Conservation (phyloP, 35 echinoderm and acorn worm species). For the Diadema setosum region DNA sequence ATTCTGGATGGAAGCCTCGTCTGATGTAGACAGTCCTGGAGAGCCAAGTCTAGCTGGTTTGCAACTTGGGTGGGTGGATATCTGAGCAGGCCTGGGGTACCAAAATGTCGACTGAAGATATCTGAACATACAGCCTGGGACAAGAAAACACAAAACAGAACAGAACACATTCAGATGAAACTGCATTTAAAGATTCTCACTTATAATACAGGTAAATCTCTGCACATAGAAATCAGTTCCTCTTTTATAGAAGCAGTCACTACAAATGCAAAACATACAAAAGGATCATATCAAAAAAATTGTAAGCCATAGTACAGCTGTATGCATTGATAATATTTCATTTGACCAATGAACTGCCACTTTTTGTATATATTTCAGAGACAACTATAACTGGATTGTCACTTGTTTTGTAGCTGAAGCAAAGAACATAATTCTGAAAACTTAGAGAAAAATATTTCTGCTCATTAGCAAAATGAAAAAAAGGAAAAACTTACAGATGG, state of each 20-base stretch:
- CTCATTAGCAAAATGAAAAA: too few relatives aligned
- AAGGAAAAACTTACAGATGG: too few relatives aligned
- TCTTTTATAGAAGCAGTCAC: background rate
- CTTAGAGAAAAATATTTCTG: too few relatives aligned
- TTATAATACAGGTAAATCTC: background rate
- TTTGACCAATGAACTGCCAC: too few relatives aligned
- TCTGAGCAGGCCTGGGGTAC: conserved; percentile 28
- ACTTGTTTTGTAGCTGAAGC: too few relatives aligned
- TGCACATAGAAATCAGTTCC: background rate
- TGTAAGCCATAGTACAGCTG: background rate
- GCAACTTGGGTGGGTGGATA: conserved; percentile 20
- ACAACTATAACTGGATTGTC: too few relatives aligned
- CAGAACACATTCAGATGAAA: too few relatives aligned
- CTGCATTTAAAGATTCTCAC: background rate
- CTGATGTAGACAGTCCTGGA: conserved; percentile 31
- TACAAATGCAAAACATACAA: background rate
- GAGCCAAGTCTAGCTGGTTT: background rate
- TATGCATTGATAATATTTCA: too few relatives aligned
- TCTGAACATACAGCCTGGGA: conserved; percentile 43
- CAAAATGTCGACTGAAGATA: background rate
- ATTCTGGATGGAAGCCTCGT: background rate
- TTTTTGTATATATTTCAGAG: too few relatives aligned
- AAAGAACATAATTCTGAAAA: too few relatives aligned
- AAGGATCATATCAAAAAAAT: background rate
- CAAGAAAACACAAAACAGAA: background rate